Conservation (phyloP, 1,140 invertebrate genomes). For the Scaptomyza montana region DNA sequence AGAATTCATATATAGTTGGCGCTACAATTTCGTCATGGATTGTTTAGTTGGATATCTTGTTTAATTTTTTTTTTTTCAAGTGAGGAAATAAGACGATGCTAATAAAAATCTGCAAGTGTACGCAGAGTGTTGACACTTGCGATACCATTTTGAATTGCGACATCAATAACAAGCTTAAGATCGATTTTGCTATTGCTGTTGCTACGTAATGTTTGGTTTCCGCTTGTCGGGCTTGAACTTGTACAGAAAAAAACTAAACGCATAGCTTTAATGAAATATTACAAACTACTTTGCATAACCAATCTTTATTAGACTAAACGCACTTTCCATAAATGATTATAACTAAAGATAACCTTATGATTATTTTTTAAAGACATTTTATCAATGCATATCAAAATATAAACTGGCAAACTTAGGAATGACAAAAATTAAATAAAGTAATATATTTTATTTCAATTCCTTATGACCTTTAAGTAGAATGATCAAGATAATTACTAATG, state of each 20-base stretch:
- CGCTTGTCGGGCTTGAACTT: constrained; percentile 35
- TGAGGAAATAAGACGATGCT: constrained; percentile 48
- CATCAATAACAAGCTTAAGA: constrained; percentile 26
- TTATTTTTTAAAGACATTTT: neutral
- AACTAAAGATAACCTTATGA: neutral
- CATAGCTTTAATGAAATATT: neutral
- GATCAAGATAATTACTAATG: too few relatives aligned
- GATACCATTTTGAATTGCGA: constrained; percentile 35
- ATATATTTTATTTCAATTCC: too few relatives aligned
- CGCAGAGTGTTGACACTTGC: constrained; percentile 49
- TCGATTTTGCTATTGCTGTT: constrained; percentile 24
- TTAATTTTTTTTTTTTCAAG: neutral
- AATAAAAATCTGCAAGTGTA: constrained; percentile 45
- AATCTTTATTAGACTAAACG: neutral
- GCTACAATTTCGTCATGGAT: constrained; percentile 63
- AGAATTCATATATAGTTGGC: constrained; percentile 44
- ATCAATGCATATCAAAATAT: too few relatives aligned
- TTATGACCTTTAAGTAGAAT: too few relatives aligned
- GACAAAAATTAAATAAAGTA: too few relatives aligned
- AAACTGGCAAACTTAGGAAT: too few relatives aligned
- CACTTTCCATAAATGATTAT: neutral
- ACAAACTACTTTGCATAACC: neutral
- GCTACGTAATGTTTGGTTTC: neutral
- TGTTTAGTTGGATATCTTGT: constrained; percentile 26
- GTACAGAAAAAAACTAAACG: neutral